phyloP scores from a whole-genome alignment of 2,888 invertebrate genomes.

The Tachina fera region DNA sequence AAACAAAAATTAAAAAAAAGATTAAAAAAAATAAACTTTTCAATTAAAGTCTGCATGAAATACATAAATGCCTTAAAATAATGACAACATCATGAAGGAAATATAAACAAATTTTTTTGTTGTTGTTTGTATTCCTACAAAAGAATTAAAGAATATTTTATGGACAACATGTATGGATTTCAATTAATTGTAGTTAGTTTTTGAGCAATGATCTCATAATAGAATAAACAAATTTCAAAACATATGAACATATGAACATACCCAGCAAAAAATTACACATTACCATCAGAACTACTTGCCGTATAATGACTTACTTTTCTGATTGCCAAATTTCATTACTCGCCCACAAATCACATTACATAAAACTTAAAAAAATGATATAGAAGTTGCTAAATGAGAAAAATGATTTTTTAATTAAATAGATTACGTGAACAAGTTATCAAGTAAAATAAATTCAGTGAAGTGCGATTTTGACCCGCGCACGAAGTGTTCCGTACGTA shows the following conservation, averaged over 20 bases:
- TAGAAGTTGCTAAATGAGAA: too few relatives aligned
- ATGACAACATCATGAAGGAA: conserved; percentile 3
- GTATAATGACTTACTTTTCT: too few relatives aligned
- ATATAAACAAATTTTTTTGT: conserved; percentile 17
- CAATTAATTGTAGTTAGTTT: conserved; percentile 56
- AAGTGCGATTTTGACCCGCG: too few relatives aligned
- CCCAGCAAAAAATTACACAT: too few relatives aligned
- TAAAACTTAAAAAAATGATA: too few relatives aligned
- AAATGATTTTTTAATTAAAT: too few relatives aligned
- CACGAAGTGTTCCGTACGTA: too few relatives aligned
- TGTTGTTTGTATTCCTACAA: conserved; percentile 1
- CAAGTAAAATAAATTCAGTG: too few relatives aligned
- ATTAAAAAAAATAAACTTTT: conserved; percentile 35
- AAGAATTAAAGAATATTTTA: conserved; percentile 23
- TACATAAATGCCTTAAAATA: conserved; percentile 53
- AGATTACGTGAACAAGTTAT: too few relatives aligned
- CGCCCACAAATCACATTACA: too few relatives aligned
- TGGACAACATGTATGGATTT: conserved; percentile 39
- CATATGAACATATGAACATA: background rate
- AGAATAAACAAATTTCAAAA: conserved; percentile 19
- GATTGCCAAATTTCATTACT: too few relatives aligned
- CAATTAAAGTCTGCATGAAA: conserved; percentile 47
- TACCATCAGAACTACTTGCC: too few relatives aligned
- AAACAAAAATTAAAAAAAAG: background rate
- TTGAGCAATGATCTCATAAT: conserved; percentile 60